phyloP scores from a whole-genome alignment of 1,140 invertebrate genomes.

The Sinonovacula constricta region DNA sequence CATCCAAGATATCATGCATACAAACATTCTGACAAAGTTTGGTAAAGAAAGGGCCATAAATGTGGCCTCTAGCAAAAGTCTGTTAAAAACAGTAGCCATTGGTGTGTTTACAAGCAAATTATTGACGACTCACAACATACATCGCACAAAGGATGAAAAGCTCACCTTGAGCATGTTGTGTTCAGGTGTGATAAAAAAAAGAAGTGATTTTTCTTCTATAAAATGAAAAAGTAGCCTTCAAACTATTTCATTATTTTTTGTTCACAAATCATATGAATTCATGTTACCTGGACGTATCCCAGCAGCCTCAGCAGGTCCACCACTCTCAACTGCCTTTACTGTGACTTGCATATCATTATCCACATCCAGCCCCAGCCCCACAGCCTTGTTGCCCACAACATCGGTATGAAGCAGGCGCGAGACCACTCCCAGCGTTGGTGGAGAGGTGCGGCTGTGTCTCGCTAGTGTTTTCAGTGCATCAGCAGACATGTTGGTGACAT shows the following conservation, averaged over 20 bases:
- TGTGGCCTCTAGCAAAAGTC: too few relatives aligned
- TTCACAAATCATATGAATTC: not conserved
- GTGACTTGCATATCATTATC: conserved; percentile 64
- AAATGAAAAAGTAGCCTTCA: not conserved
- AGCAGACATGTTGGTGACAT: conserved; percentile 73
- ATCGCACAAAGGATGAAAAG: not conserved
- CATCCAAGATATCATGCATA: too few relatives aligned
- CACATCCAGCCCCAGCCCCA: conserved; percentile 71
- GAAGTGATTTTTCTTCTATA: not conserved
- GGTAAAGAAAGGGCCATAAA: too few relatives aligned
- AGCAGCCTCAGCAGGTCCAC: conserved; percentile 66
- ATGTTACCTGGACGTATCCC: conserved; percentile 71
- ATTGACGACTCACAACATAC: not conserved
- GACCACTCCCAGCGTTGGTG: conserved; percentile 73
- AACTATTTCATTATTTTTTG: not conserved
- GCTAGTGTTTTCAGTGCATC: conserved; percentile 70
- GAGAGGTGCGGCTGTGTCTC: conserved; percentile 56
- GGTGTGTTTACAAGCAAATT: too few relatives aligned
- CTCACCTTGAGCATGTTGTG: not conserved
- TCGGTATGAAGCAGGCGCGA: conserved; percentile 70
- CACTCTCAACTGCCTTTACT: conserved; percentile 69
- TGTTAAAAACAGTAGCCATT: too few relatives aligned
- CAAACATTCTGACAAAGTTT: too few relatives aligned
- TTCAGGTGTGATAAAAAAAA: not conserved
- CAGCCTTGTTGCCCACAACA: conserved; percentile 54